Conservation (phyloP, 2,888 invertebrate species). For the Ophion obscuratus region DNA sequence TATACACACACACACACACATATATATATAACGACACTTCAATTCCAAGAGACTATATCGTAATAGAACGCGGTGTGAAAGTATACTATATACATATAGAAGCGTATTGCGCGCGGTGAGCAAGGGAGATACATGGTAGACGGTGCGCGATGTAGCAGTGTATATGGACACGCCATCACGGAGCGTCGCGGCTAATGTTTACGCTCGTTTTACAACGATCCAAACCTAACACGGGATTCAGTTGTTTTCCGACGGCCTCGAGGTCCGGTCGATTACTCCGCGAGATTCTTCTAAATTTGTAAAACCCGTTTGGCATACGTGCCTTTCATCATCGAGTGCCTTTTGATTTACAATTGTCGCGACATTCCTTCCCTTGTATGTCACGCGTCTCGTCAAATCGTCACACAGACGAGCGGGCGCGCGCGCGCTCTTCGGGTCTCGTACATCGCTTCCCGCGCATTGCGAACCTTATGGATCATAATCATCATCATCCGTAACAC, state of each 20-base stretch:
- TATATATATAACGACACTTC: background rate
- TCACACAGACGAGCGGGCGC: background rate
- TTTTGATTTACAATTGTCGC: background rate
- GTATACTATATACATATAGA: background rate
- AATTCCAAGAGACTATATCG: background rate
- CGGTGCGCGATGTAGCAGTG: constrained; percentile 1
- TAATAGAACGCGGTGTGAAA: background rate
- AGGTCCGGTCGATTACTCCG: constrained; percentile 61
- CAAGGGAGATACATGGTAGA: background rate
- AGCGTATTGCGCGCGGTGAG: background rate
- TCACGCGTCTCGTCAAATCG: constrained; percentile 23
- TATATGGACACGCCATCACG: constrained; percentile 41
- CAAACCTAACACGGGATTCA: constrained; percentile 73
- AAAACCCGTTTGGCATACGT: background rate
- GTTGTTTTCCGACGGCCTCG: constrained; percentile 72
- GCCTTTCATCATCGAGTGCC: background rate
- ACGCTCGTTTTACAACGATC: constrained; percentile 55
- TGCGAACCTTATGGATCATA: background rate
- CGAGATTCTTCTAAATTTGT: background rate
- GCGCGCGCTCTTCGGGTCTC: background rate
- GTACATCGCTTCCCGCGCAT: background rate
- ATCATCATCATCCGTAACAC: background rate
- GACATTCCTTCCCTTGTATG: constrained; percentile 26
- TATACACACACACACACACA: no score
- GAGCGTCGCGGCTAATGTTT: constrained; percentile 44